phyloP scores from a whole-genome alignment of 2,113 vertebrate species.

The Callaeas wilsoni region DNA sequence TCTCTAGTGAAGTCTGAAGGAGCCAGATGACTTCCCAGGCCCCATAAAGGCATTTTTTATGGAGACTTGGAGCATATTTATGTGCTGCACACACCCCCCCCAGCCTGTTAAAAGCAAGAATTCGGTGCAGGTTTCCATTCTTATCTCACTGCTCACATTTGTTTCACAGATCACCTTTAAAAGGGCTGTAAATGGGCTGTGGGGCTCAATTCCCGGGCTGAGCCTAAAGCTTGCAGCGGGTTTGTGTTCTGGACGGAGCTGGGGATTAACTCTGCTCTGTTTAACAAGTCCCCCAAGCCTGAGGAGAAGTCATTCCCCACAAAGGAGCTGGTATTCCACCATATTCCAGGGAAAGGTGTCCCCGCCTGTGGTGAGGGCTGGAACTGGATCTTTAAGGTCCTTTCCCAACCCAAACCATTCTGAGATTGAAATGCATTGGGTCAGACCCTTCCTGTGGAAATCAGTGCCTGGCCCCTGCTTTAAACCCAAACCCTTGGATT shows the following conservation, averaged over 20 bases:
- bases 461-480: background rate
- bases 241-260: background rate
- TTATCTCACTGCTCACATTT: conserved; percentile 53
- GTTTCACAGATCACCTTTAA: conserved; percentile 57
- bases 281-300: background rate
- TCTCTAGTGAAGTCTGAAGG: background rate
- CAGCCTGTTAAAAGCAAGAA: conserved; percentile 20
- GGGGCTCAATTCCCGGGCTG: conserved; percentile 16
- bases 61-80: conserved; percentile 22
- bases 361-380: background rate
- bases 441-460: background rate
- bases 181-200: conserved; percentile 17
- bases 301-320: background rate
- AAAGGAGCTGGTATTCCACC: background rate
- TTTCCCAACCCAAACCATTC: background rate
- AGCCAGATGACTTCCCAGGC: conserved; percentile 24
- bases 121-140: conserved; percentile 12
- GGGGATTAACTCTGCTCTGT: background rate
- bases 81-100: background rate
- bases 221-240: conserved; percentile 18
- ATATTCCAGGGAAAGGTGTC: background rate
- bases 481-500: background rate
- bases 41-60: conserved; percentile 35
- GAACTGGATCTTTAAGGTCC: background rate
- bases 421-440: background rate